Percentiles rank a stretch among this genome's conserved stretches.
These are phyloP conservation scores for Zapus hudsonius DNA, from an alignment of 2,113 vertebrate species.

Conservation along the genomic window DNA sequence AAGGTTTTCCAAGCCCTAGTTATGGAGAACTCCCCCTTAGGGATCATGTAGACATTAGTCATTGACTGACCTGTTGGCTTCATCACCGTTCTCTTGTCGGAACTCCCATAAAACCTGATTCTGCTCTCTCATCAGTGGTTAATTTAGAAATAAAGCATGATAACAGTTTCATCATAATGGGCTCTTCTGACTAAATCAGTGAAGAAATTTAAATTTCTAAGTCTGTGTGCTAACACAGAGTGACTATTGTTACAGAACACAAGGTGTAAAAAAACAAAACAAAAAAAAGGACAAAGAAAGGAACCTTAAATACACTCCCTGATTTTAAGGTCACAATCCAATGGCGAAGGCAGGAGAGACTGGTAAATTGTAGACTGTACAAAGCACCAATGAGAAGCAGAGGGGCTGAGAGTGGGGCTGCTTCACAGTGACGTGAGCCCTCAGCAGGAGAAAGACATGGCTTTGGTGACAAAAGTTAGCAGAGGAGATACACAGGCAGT, in stretches of 20 bases:
- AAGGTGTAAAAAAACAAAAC: slow-evolving; percentile 4
- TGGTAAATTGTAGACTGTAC: background rate
- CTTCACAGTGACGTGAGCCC: background rate
- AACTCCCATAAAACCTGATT: background rate
- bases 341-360: background rate
- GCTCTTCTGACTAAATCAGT: background rate
- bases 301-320: background rate
- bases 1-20: background rate
- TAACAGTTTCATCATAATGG: background rate
- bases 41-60: background rate
- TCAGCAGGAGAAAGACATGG: background rate
- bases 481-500: background rate
- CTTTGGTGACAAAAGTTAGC: background rate
- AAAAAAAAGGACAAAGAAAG: no score
- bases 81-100: background rate
- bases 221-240: background rate
- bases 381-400: background rate
- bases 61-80: background rate
- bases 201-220: background rate
- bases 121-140: background rate
- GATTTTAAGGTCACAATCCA: background rate
- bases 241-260: background rate
- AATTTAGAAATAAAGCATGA: background rate
- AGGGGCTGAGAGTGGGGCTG: background rate
- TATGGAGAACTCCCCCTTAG: background rate